Evolutionary conservation across 2,888 invertebrate species (phyloP).

Genomic region (Cephonodes hylas): DNA sequence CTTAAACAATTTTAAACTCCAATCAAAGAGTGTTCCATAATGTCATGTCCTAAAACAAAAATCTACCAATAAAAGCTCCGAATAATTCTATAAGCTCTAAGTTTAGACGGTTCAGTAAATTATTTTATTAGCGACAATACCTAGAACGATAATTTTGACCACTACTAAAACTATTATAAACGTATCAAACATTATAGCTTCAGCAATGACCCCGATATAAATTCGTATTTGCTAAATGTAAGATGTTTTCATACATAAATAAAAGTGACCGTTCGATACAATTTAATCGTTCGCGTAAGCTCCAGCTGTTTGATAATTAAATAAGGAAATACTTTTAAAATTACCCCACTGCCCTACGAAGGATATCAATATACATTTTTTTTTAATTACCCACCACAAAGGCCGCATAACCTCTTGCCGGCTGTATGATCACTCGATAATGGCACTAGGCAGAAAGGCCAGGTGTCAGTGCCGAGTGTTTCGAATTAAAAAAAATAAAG

Average conservation of each 20-base stretch:
- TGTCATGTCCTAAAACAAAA: no score
- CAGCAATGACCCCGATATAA: background rate
- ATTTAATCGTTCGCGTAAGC: constrained; percentile 23
- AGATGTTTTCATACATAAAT: background rate
- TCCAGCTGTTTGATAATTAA: constrained; percentile 41
- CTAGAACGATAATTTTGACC: no score
- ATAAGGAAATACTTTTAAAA: constrained; percentile 44
- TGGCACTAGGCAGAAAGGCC: constrained; percentile 57
- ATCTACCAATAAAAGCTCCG: no score
- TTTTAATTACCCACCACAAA: constrained; percentile 52
- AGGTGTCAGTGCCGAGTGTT: constrained; percentile 64
- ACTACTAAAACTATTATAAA: no score
- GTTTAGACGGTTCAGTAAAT: no score
- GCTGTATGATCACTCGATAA: constrained; percentile 23
- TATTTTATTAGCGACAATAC: no score
- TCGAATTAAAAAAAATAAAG: constrained; percentile 59
- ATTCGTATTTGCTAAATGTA: background rate
- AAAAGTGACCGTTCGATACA: constrained; percentile 13
- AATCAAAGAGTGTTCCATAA: no score
- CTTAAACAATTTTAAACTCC: no score
- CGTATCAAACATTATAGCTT: background rate
- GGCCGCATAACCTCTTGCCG: constrained; percentile 38
- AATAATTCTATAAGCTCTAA: no score
- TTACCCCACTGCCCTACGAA: constrained; percentile 38
- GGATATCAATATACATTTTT: constrained; percentile 49